Percentiles rank a stretch among this genome's conserved stretches.
These are phyloP conservation scores for Nylanderia fulva DNA, from an alignment of 1,140 invertebrate species.

Conservation along the genomic window DNA sequence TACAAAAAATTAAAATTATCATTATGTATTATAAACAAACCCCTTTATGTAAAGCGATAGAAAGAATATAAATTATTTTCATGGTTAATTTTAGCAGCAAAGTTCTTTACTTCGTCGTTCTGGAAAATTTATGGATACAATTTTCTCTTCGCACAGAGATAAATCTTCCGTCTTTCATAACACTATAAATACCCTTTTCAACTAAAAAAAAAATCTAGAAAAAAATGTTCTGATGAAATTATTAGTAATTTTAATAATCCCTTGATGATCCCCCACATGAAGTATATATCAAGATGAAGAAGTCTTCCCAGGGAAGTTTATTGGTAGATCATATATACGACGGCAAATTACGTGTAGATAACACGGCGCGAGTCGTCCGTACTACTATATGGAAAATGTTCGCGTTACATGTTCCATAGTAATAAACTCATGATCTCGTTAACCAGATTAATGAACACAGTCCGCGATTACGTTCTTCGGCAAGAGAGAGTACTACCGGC, in stretches of 20 bases:
- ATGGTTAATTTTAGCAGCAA: background rate
- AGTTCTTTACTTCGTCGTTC: background rate
- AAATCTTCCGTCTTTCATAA: background rate
- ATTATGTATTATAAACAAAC: background rate
- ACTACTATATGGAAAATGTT: background rate
- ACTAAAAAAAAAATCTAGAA: background rate
- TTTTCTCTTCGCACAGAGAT: background rate
- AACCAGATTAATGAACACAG: slow-evolving; percentile 51
- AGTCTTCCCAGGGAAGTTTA: slow-evolving; percentile 14
- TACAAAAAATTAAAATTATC: slow-evolving; percentile 2
- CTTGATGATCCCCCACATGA: background rate
- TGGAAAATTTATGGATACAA: background rate
- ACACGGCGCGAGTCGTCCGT: background rate
- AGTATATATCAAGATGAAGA: slow-evolving; percentile 3
- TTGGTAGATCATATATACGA: slow-evolving; percentile 10
- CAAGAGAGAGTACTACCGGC: background rate
- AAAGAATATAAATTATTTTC: background rate
- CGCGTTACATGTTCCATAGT: slow-evolving; percentile 34
- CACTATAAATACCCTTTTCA: background rate
- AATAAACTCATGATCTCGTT: slow-evolving; percentile 59
- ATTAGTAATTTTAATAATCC: slow-evolving; percentile 37
- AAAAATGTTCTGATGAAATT: background rate
- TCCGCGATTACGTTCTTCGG: background rate
- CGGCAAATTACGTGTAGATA: slow-evolving; percentile 38
- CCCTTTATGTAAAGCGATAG: background rate